Evolutionary conservation across 92 coral and sea anemone genomes (phyloP).

Genomic region (Parazoanthus darwini): DNA sequence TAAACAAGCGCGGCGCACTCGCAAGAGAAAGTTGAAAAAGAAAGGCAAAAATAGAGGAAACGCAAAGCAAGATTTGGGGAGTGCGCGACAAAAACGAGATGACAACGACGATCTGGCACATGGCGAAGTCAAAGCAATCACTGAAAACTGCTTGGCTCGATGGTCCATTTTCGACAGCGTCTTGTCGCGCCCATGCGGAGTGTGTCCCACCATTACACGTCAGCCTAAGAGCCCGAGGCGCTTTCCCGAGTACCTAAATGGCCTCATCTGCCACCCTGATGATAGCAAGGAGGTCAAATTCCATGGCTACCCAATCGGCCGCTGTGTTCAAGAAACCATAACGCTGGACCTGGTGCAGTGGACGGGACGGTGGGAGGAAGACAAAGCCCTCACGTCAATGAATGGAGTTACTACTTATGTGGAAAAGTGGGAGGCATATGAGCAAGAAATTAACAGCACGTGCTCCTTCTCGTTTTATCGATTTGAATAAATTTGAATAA

Average conservation of each 20-base stretch:
- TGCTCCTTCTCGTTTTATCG: constrained; percentile 21
- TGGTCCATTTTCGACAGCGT: neutral
- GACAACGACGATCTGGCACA: neutral
- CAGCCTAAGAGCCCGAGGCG: constrained; percentile 29
- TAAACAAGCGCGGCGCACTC: neutral
- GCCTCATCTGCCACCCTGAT: constrained; percentile 22
- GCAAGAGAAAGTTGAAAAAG: neutral
- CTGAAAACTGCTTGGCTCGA: constrained; percentile 6
- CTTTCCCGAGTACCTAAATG: constrained; percentile 30
- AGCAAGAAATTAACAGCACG: constrained; percentile 33
- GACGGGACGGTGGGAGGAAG: constrained; percentile 34
- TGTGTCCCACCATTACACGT: constrained; percentile 27
- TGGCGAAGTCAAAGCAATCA: constrained; percentile 11
- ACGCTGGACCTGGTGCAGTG: constrained; percentile 13
- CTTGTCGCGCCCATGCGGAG: constrained; percentile 14
- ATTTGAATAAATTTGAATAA: too few relatives aligned
- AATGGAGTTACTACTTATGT: constrained; percentile 21
- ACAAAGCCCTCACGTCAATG: neutral
- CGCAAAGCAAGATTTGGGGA: neutral
- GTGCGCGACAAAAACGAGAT: neutral
- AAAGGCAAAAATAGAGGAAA: neutral
- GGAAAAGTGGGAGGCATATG: constrained; percentile 38
- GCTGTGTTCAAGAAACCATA: constrained; percentile 22
- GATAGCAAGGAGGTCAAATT: neutral
- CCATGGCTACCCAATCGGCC: neutral